Evolutionary conservation across 2,797 vertebrate species (phyloP), one percentile per base, ranked within the genome.

Genomic region (Kryptopterus vitreolus): DNA sequence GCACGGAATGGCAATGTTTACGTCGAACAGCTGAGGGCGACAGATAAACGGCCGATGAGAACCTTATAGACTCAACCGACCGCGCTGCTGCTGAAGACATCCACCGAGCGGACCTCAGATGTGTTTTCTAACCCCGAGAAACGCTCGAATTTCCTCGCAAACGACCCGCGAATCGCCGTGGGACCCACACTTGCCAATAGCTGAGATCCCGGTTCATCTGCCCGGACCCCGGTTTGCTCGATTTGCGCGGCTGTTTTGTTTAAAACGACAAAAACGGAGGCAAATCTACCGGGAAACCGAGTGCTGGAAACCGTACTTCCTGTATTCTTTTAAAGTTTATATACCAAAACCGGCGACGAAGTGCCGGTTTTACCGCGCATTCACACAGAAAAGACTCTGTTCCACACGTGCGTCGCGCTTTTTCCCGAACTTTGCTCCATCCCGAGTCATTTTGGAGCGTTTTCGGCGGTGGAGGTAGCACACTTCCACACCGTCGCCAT

Each of bases 1-100:
- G 24, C 62, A 84, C 72, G 59, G 66, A 76, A 58, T 70, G 61
- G 75, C 63, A 68, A 57, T 84, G 82, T 83, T 84, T 82, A 83
- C 81, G 71, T 79, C 77, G 35, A 63, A 78, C 80, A 79, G 82
- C 68, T 72, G 65, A 82, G 83, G 85, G 86, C 86, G 84, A 84
- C 81, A 85, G 82, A 87, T 88, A 86, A 86, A 81, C 26, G 77
- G 43, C 57, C 75, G 77, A 86, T 89, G 88, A 89, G 88, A 89
- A 88, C 88, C 88, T 81, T 88, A 84, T 86, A 88, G 88, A 88
- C 88, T 89, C 88, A 89, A 89, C 71, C 33, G 74, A 29, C 53
- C 46, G 82, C 63, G 55, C 85, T 22, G 79, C 85, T 65, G 80
- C 79, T 84, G 79, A 66, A 38, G 70, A 66, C 76, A 78, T 77